Evolutionary conservation across 2,888 invertebrate species (phyloP).

Genomic region (Germaria angustata): DNA sequence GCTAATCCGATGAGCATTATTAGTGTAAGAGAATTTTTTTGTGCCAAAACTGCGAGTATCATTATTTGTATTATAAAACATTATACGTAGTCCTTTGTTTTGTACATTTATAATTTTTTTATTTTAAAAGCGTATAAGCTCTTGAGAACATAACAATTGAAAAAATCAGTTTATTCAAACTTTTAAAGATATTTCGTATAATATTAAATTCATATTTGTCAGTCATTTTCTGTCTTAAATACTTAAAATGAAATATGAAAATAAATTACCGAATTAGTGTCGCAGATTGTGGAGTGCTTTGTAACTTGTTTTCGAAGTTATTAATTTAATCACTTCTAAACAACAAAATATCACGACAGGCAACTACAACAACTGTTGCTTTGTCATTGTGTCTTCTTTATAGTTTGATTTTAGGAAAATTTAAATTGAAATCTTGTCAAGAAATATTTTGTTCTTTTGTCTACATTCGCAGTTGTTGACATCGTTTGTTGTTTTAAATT

Average conservation of each 20-base stretch:
- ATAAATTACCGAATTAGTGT: not conserved
- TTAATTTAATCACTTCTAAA: conserved; percentile 52
- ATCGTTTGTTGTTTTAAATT: conserved; percentile 60
- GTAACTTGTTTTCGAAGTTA: conserved; percentile 14
- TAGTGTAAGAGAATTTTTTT: too few species aligned
- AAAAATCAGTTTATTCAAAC: not conserved
- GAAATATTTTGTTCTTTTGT: conserved; percentile 44
- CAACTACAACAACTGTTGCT: not conserved
- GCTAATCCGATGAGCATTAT: too few species aligned
- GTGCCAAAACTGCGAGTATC: too few species aligned
- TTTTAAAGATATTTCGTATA: not conserved
- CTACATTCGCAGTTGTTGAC: conserved; percentile 60
- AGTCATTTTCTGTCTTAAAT: conserved; percentile 45
- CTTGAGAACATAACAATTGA: not conserved
- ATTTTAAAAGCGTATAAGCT: not conserved
- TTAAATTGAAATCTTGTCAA: conserved; percentile 42
- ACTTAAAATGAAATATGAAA: conserved; percentile 50
- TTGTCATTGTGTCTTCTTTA: not conserved
- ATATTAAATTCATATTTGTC: conserved; percentile 14
- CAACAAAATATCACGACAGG: not conserved
- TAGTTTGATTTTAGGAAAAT: conserved; percentile 22
- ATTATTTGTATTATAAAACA: too few species aligned
- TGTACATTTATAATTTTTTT: too few species aligned
- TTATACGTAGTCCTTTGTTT: too few species aligned
- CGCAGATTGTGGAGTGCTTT: not conserved